These are phyloP conservation scores for Rhinopithecus roxellana DNA, from an alignment of 2,113 vertebrate species.

Conservation along the genomic window DNA sequence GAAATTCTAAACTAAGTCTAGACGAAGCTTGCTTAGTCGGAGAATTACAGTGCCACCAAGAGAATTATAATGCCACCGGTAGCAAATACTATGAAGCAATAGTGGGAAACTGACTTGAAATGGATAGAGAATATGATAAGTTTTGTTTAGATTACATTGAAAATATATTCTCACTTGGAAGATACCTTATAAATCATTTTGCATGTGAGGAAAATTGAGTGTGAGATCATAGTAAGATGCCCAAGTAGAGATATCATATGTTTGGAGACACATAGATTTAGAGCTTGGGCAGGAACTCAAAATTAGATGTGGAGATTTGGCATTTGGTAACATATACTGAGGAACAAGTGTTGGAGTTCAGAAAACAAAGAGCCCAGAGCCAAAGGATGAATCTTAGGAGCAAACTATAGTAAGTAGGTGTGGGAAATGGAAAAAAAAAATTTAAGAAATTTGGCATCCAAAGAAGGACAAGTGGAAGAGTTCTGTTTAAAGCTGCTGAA, in stretches of 20 bases:
- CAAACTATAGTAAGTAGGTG: neutral
- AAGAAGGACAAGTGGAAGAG: neutral
- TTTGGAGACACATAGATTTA: neutral
- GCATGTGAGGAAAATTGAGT: neutral
- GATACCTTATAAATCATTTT: neutral
- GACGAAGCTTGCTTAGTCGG: neutral
- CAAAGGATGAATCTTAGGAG: neutral
- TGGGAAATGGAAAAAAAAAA: neutral
- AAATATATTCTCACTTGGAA: neutral
- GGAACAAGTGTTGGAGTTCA: neutral
- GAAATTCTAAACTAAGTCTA: slow-evolving; percentile 5
- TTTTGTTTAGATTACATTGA: neutral
- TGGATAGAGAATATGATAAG: neutral
- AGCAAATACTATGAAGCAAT: neutral
- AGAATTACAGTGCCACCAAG: neutral
- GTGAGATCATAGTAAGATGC: neutral
- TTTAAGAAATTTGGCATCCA: neutral
- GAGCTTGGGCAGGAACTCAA: neutral
- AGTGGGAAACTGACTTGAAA: neutral
- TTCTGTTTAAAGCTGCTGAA: neutral
- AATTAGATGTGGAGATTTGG: neutral
- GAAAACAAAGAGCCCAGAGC: neutral
- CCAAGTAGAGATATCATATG: neutral
- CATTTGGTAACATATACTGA: neutral
- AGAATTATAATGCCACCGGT: neutral